Evolutionary conservation across 2,113 vertebrate species (phyloP).

Genomic region (Raphicerus campestris): DNA sequence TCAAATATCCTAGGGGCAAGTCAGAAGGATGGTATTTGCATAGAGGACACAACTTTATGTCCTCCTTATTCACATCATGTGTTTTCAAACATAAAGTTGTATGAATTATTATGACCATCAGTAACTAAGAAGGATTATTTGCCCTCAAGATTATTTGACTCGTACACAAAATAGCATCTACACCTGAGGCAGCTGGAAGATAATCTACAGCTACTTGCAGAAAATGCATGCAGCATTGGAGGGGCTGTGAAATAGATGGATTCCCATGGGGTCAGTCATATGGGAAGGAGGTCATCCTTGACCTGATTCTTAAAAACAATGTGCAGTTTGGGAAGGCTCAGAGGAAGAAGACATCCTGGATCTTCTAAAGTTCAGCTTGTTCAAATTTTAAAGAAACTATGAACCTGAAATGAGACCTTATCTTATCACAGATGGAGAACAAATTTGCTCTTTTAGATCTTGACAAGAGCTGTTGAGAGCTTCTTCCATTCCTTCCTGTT

Average conservation of each 20-base stretch:
- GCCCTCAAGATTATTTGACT: background rate
- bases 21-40: background rate
- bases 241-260: background rate
- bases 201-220: background rate
- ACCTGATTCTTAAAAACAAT: background rate
- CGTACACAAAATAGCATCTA: background rate
- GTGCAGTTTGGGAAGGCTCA: background rate
- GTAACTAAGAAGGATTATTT: background rate
- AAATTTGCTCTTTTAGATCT: background rate
- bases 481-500: background rate
- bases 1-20: background rate
- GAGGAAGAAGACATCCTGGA: background rate
- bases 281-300: background rate
- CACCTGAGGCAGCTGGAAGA: background rate
- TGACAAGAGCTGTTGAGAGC: background rate
- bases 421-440: background rate
- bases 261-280: background rate
- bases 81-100: background rate
- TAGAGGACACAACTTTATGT: background rate
- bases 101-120: background rate
- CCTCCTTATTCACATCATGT: background rate
- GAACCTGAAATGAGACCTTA: background rate
- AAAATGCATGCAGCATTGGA: background rate
- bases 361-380: background rate
- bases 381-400: slow-evolving; percentile 1